Percentiles rank a stretch among this genome's conserved stretches.
These are phyloP conservation scores for Oxytorus armatus DNA, from an alignment of 2,888 invertebrate species.

Conservation along the genomic window DNA sequence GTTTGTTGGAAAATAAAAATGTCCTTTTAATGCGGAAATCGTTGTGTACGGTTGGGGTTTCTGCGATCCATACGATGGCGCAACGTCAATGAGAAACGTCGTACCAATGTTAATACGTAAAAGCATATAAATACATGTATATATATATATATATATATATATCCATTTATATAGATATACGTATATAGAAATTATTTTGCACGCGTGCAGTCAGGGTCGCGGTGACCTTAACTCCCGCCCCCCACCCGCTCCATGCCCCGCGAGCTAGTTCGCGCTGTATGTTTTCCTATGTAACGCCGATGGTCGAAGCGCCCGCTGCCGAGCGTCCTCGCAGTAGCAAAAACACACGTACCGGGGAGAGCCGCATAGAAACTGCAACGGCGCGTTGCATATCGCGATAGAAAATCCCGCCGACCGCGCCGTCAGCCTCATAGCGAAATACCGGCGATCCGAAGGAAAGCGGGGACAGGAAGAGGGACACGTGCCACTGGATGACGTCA, in stretches of 20 bases:
- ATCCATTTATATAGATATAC: not conserved
- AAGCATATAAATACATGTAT: not conserved
- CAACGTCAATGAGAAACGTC: conserved; percentile 49
- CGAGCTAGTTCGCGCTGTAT: no score
- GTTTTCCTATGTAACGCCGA: conserved; percentile 29
- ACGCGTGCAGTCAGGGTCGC: conserved; percentile 87
- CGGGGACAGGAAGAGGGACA: conserved; percentile 76
- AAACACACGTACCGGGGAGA: no score
- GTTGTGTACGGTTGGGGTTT: no score
- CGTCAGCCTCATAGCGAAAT: conserved; percentile 65
- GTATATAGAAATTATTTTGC: conserved; percentile 76
- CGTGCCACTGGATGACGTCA: conserved; percentile 83
- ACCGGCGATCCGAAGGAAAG: conserved; percentile 71
- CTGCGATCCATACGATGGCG: conserved; percentile 70
- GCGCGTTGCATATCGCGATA: conserved; percentile 65
- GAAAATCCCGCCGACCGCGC: conserved; percentile 69
- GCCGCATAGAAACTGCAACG: conserved; percentile 61
- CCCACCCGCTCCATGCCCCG: conserved; percentile 42
- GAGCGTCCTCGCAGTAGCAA: conserved; percentile 32
- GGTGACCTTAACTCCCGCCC: conserved; percentile 87
- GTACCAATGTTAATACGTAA: not conserved
- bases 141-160: conserved; percentile 15
- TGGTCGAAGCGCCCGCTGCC: conserved; percentile 27
- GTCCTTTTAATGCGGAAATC: no score
- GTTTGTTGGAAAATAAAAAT: no score